Evolutionary conservation across 53 echinoderm and acorn worm species (phyloP).

Genomic region (Paracentrotus lividus): DNA sequence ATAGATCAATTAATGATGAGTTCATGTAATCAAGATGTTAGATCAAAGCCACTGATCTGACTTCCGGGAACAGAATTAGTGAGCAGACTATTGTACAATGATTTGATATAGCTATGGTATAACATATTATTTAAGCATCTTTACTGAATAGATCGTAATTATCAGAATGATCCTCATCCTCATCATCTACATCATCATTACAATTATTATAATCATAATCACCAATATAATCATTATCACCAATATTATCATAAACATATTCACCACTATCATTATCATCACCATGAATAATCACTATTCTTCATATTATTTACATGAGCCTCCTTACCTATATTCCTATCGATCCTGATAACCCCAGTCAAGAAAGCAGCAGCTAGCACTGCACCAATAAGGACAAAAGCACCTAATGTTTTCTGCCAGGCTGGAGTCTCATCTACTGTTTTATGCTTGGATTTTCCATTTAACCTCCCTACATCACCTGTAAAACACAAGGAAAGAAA

Average conservation of each 20-base stretch:
- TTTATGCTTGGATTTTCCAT: conserved; percentile 3
- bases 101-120: too few species aligned
- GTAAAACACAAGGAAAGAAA: background rate
- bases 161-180: background rate
- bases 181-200: conserved; percentile 11
- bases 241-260: background rate
- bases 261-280: background rate
- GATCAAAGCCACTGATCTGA: too few species aligned
- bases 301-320: too few species aligned
- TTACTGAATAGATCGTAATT: too few species aligned
- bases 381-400: background rate
- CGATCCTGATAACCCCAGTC: conserved; percentile 9
- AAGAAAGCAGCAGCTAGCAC: conserved; percentile 11
- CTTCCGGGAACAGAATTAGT: too few species aligned
- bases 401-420: conserved; percentile 18
- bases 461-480: background rate
- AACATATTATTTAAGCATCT: too few species aligned
- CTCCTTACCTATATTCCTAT: conserved; percentile 24
- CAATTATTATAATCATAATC: background rate
- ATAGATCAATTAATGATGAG: too few species aligned
- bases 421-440: background rate
- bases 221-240: background rate
- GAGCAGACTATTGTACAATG: too few species aligned
- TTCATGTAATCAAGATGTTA: too few species aligned
- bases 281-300: too few species aligned